Base-by-base conservation (phyloP, 2,797 vertebrate genomes). In the Hydrophis major region DNA sequence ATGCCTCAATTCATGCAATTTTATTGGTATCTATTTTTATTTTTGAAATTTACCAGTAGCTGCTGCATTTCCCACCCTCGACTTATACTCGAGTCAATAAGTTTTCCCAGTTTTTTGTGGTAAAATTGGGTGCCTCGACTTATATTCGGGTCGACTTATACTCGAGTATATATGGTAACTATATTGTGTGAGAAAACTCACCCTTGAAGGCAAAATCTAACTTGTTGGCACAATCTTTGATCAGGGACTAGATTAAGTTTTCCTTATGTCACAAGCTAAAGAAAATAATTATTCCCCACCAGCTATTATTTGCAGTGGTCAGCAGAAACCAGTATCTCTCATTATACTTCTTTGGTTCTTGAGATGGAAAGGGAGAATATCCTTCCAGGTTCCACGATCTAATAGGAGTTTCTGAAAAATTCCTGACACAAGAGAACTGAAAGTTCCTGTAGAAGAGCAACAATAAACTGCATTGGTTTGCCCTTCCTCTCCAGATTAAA, bases 361-460 rank as follows among this genome's bases (percentile, higher is more conserved):
- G 27, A 13, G n/a, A 4, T n/a, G 10, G 28, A 11, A 32, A 27
- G 4, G 47, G 78, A 91, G 91, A 27, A 89, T 37, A 37, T 4
- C 0, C 91, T 91, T 90, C 16, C 11, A 59, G 74, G 94, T 94
- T 69, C 16, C 25, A 13, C 14, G 25, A 90, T 42, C 91, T 6
- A 47, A 32, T 18, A 93, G 56, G 27, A 92, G 8, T 92, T 95
- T 53, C 69, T 94, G 50, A 91, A 89, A 1, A 0, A 1, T 93
- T 93, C n/a, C 87, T 94, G 94, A 94, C 87, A 12, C 87, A 88
- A 88, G 56, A 63, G 74, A 90, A 94, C 0, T 83, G 20, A 22
- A 83, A 25, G 37, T 47, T 47, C 37, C 25, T 83, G 74, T 12
- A 25, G 20, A 83, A 47, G 74, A 28, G 66, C 14, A 74, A 93